Percentiles rank a stretch among this genome's conserved stretches.
Conservation (phyloP, 2,888 invertebrate genomes). For the Seira sanloemensis region DNA sequence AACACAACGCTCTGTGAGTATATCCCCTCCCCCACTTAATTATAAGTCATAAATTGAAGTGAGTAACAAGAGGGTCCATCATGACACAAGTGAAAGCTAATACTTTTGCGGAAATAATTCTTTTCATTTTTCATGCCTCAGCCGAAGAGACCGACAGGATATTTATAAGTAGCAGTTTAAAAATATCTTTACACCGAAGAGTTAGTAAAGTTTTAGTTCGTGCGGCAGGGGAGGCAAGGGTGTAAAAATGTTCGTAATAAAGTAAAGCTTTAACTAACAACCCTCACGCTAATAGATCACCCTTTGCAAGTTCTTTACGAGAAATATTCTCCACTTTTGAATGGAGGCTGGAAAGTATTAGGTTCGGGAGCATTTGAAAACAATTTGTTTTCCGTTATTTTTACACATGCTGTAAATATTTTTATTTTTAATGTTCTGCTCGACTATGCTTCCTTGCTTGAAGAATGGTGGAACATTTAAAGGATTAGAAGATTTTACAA, state of each 20-base stretch:
- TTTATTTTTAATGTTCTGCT: no score
- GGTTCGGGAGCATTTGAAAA: background rate
- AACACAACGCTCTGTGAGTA: no score
- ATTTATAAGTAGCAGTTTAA: background rate
- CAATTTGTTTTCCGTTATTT: constrained; percentile 10
- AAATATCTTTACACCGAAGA: background rate
- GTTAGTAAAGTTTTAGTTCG: background rate
- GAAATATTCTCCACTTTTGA: no score
- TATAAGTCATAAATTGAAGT: constrained; percentile 41
- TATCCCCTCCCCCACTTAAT: no score
- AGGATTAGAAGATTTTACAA: constrained; percentile 21
- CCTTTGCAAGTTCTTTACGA: background rate
- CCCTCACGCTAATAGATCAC: background rate
- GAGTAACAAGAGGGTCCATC: constrained; percentile 21
- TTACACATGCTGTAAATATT: no score
- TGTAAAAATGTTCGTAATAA: background rate
- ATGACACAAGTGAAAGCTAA: constrained; percentile 10
- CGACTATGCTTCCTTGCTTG: background rate
- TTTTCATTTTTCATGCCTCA: background rate
- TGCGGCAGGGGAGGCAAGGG: background rate
- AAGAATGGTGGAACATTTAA: constrained; percentile 30
- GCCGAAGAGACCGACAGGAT: no score
- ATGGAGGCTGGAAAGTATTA: no score
- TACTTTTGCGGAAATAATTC: background rate
- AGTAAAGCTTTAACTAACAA: background rate